Conservation (phyloP, 2,888 invertebrate genomes). For the Lasioglossum figueresi region DNA sequence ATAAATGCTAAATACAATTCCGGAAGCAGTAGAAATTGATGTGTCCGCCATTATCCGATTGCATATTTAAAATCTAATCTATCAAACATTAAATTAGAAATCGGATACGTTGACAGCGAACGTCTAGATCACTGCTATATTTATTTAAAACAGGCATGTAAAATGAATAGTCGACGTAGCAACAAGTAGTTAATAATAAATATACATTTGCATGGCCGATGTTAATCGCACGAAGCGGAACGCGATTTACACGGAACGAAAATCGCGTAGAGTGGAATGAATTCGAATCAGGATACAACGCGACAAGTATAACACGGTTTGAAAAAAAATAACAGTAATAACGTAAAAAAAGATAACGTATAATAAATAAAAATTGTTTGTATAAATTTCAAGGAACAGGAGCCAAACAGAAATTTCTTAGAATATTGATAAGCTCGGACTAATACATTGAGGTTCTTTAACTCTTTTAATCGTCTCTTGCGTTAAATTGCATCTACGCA, state of each 20-base stretch:
- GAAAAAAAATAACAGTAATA: no score
- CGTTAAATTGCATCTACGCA: no score
- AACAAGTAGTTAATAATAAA: conserved; percentile 49
- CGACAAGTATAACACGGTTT: conserved; percentile 6
- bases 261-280: conserved; percentile 19
- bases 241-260: conserved; percentile 5
- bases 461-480: no score
- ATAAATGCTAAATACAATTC: neutral
- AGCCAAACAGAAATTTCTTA: no score
- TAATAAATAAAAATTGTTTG: no score
- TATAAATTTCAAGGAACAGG: neutral
- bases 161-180: conserved; percentile 11
- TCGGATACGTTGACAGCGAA: neutral
- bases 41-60: neutral
- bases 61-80: neutral
- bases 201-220: conserved; percentile 14
- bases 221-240: conserved; percentile 13
- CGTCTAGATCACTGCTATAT: neutral
- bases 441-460: no score
- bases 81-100: neutral
- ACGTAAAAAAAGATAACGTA: no score
- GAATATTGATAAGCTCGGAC: no score
- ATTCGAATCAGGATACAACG: neutral
- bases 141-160: conserved; percentile 4
- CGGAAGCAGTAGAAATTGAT: neutral